Base-by-base conservation (phyloP, 1,140 invertebrate species). In the Cotesia chilonis region DNA sequence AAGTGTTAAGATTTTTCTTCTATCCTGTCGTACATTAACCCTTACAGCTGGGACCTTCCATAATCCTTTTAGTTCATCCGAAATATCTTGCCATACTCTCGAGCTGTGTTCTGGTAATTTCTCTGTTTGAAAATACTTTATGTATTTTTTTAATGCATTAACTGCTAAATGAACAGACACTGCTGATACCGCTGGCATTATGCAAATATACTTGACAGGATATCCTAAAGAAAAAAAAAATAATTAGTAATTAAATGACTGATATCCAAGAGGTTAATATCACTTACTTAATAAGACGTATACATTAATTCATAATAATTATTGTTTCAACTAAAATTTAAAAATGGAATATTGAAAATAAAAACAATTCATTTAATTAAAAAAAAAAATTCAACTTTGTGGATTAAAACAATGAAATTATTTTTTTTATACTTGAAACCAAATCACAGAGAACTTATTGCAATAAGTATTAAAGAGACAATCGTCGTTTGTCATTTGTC, bases 161-260 rank as follows among this genome's bases (percentile, higher is more conserved):
- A 55, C 54, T 55, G 54, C 54, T 17, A 55, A 55, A 55, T 5
- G 4, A 12, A 55, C 54, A 55, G 54, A 12, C 4, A 55, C 54
- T 14, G 17, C 54, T 55, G 54, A 55, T 55, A 55, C 17, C 54
- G 54, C 54, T 55, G 54, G 54, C 54, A 55, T 55, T 55, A 7
- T 55, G 4, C 4, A 14, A 55, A 17, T 55, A 7, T 55, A 55
- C 17, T 55, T 5, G 5, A 7, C 5, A 55, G 12, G 4, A 55
- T 55, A 55, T 55, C 12, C 54, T 55, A 55, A 17, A 55, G 12
- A 55, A 7, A 55, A 55, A 7, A 12, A 17, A 14, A 55, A 9
- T 55, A 55, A 17, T 55, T 41, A 41, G 7, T 41, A 41, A 41
- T 41, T 41, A 41, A 41, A 17, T 17, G 17, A 17, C 17, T 17